Conservation (phyloP, 1,140 invertebrate species). For the Drosophila jambulina region DNA sequence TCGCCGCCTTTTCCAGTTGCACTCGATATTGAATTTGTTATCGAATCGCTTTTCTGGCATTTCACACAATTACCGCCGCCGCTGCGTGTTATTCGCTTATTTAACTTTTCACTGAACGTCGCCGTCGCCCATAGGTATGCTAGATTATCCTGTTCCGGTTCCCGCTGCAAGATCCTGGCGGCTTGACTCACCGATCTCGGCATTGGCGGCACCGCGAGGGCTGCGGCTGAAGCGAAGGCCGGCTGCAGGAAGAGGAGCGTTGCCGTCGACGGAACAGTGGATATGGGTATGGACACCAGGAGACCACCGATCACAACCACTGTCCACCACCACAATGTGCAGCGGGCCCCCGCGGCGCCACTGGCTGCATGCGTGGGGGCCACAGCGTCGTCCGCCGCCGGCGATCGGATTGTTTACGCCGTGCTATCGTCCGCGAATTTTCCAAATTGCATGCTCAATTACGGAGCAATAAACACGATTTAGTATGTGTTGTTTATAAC, state of each 20-base stretch:
- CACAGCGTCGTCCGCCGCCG: conserved; percentile 82
- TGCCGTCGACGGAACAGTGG: conserved; percentile 9
- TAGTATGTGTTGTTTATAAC: background rate
- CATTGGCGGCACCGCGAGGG: conserved; percentile 84
- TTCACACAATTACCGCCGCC: conserved; percentile 43
- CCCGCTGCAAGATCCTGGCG: conserved; percentile 36
- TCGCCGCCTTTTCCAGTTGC: conserved; percentile 58
- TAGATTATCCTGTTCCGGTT: conserved; percentile 39
- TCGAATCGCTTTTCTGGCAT: conserved; percentile 50
- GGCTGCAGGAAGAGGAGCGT: conserved; percentile 37
- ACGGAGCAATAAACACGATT: conserved; percentile 6
- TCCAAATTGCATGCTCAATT: conserved; percentile 27
- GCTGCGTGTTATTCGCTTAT: conserved; percentile 2
- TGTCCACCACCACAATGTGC: conserved; percentile 67
- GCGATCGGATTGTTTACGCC: conserved; percentile 71
- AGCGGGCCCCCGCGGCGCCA: conserved; percentile 85
- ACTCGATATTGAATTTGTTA: conserved; percentile 37
- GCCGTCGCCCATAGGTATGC: conserved; percentile 59
- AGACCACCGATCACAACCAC: conserved; percentile 60
- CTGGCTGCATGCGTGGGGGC: conserved; percentile 83
- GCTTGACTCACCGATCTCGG: conserved; percentile 33
- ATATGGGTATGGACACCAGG: conserved; percentile 20
- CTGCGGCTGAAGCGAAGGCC: conserved; percentile 57
- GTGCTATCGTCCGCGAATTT: conserved; percentile 26
- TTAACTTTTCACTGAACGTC: conserved; percentile 10